phyloP scores from a whole-genome alignment of 2,113 vertebrate genomes.

The Anthoscopus minutus region DNA sequence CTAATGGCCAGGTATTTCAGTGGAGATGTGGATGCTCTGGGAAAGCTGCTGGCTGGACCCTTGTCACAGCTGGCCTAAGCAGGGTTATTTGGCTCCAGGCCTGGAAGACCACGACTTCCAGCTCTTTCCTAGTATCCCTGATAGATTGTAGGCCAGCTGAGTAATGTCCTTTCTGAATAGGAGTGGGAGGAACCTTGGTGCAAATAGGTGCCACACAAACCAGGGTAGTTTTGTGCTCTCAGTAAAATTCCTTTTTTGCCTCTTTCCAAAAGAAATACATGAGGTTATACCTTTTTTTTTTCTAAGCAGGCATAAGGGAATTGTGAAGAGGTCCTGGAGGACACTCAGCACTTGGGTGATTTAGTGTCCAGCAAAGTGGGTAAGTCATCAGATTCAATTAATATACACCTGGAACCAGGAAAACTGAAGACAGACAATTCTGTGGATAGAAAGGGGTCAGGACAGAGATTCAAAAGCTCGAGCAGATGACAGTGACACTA shows the following conservation, averaged over 20 bases:
- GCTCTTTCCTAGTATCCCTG: not conserved
- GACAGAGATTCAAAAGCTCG: not conserved
- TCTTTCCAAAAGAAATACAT: not conserved
- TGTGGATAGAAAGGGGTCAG: not conserved
- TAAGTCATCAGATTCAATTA: conserved; percentile 25
- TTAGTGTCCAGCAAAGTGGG: conserved; percentile 14
- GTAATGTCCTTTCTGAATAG: not conserved
- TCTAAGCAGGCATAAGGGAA: not conserved
- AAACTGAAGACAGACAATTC: conserved; percentile 18
- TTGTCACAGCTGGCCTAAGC: not conserved
- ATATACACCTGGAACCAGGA: conserved; percentile 39
- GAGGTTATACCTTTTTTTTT: not conserved
- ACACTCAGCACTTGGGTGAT: conserved; percentile 38
- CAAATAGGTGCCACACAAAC: not conserved
- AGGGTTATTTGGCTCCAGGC: not conserved
- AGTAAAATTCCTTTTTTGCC: not conserved
- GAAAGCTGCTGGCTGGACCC: not conserved
- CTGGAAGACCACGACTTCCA: not conserved
- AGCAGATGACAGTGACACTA: conserved; percentile 57
- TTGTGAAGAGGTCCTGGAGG: not conserved
- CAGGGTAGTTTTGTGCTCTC: not conserved
- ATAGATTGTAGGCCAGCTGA: not conserved
- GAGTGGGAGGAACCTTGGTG: not conserved
- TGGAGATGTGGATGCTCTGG: not conserved
- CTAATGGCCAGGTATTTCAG: not conserved